These are phyloP conservation scores for Ambastaia sidthimunki DNA, from an alignment of 2,797 vertebrate genomes.

Conservation along the genomic window DNA sequence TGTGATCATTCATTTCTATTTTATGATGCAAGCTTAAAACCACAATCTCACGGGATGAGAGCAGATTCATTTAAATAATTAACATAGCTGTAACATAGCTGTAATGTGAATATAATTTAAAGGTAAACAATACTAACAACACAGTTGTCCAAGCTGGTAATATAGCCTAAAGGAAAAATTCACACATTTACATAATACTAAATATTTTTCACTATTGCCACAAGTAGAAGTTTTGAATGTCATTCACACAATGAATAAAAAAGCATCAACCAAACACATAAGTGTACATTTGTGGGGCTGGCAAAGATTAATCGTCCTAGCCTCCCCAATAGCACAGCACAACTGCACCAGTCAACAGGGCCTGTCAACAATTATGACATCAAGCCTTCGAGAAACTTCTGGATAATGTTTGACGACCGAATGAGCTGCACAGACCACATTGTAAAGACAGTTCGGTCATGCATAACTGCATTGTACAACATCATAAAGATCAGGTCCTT, in stretches of 20 bases:
- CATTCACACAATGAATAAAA: background rate
- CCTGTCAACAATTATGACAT: background rate
- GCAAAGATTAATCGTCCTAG: no score
- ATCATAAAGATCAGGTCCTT: background rate
- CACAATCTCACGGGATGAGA: background rate
- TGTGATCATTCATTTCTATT: background rate
- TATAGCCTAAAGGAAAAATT: background rate
- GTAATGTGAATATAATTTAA: constrained; percentile 2
- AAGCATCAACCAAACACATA: no score
- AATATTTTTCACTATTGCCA: background rate
- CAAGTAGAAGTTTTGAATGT: background rate
- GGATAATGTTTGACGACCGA: background rate
- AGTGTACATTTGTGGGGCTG: no score
- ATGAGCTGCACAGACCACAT: background rate
- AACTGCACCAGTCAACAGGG: background rate
- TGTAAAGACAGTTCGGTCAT: background rate
- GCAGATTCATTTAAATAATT: background rate
- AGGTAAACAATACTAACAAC: background rate
- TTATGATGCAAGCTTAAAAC: background rate
- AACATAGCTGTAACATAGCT: background rate
- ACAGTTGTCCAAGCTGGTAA: background rate
- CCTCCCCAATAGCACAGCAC: no score
- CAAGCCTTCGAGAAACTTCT: background rate
- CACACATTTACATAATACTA: background rate
- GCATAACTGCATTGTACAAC: background rate